Evolutionary conservation across 2,797 vertebrate species (phyloP).

Genomic region (Tarsius wallacei): DNA sequence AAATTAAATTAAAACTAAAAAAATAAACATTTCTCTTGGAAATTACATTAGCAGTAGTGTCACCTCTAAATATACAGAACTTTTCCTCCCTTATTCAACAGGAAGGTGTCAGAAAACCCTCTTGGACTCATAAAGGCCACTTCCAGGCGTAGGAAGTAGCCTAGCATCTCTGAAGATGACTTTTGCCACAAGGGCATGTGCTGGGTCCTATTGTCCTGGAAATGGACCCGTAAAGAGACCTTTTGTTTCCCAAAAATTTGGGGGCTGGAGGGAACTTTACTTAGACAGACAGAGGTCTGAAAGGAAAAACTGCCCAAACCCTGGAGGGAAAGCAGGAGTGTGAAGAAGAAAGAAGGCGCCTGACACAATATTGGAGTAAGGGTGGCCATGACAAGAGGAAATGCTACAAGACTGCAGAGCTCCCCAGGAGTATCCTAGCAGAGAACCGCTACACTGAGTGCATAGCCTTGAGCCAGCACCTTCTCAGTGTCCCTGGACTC

Average conservation of each 20-base stretch:
- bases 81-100: not conserved
- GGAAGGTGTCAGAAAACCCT: not conserved
- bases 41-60: not conserved
- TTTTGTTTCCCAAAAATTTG: not conserved
- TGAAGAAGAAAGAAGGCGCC: not conserved
- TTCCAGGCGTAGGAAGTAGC: not conserved
- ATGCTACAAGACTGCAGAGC: fast-evolving
- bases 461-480: not conserved
- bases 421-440: not conserved
- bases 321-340: not conserved
- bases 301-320: not conserved
- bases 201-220: not conserved
- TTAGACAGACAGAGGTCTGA: not conserved
- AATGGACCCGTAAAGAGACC: not conserved
- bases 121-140: not conserved
- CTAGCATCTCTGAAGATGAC: not conserved
- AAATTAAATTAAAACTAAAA: too few species aligned
- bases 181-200: not conserved
- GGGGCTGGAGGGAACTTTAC: fast-evolving
- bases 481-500: fast-evolving
- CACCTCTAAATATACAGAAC: not conserved
- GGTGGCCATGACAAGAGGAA: not conserved
- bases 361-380: not conserved
- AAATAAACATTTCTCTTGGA: not conserved
- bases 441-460: too few species aligned